Conservation (phyloP, 2,888 invertebrate genomes). For the Temnothorax unifasciatus region DNA sequence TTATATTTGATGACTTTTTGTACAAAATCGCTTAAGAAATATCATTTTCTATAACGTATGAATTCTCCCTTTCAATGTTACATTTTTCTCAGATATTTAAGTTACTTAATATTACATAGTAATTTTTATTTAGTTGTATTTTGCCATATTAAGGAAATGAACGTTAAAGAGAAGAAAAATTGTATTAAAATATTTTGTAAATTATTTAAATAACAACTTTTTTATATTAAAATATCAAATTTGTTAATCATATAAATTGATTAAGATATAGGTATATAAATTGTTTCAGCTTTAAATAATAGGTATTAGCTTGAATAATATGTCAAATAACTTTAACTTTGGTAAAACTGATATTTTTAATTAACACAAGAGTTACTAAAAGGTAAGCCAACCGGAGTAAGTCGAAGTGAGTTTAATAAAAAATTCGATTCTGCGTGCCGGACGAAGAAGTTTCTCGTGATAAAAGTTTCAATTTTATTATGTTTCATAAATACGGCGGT, state of each 20-base stretch:
- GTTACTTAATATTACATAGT: background rate
- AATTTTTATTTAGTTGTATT: background rate
- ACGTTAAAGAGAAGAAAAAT: background rate
- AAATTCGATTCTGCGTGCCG: background rate
- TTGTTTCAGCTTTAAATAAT: background rate
- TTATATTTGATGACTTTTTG: constrained; percentile 13
- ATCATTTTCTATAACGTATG: background rate
- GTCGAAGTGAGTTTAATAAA: constrained; percentile 31
- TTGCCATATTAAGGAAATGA: background rate
- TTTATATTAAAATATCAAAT: background rate
- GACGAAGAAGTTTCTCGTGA: constrained; percentile 14
- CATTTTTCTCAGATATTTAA: background rate
- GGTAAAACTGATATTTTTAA: background rate
- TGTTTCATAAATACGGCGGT: constrained; percentile 25
- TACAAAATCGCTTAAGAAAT: background rate
- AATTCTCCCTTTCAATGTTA: background rate
- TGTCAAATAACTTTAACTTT: background rate
- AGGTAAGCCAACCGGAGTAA: background rate
- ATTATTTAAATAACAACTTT: background rate
- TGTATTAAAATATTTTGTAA: background rate
- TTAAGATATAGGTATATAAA: background rate
- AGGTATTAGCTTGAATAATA: background rate
- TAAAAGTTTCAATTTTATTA: constrained; percentile 32
- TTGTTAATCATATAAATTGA: background rate
- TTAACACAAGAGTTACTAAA: background rate